phyloP scores from a whole-genome alignment of 2,888 invertebrate genomes.

The Callyntrura sp. region DNA sequence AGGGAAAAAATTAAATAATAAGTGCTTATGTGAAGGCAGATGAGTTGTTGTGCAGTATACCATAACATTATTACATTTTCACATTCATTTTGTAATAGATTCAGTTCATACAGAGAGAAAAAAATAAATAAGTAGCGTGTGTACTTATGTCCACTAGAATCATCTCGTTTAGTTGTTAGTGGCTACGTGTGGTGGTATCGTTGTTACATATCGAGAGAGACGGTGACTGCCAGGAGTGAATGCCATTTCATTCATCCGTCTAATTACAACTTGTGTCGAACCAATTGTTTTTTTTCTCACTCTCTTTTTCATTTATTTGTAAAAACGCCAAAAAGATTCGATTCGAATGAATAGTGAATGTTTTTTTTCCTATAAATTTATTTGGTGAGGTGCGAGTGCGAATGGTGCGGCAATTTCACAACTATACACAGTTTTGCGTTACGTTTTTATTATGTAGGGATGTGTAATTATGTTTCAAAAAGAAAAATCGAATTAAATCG shows the following conservation, averaged over 20 bases:
- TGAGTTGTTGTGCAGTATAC: no score
- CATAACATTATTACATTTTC: no score
- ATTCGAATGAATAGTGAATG: background rate
- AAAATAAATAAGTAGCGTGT: no score
- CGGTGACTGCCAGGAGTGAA: background rate
- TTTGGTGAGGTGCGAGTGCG: background rate
- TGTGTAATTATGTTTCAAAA: background rate
- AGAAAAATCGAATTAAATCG: background rate
- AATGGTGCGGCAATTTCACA: background rate
- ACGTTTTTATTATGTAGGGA: background rate
- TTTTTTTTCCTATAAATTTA: background rate
- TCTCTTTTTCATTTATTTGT: conserved; percentile 33
- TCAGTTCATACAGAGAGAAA: no score
- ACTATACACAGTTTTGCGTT: background rate
- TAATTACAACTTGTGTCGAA: conserved; percentile 58
- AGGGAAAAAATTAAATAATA: no score
- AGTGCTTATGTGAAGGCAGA: no score
- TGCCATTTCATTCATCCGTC: conserved; percentile 1
- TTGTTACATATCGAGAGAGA: background rate
- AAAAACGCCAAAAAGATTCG: background rate
- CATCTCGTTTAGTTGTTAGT: no score
- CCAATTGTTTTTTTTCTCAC: conserved; percentile 58
- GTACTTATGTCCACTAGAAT: no score
- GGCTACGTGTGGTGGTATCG: background rate
- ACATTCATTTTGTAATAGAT: no score